Conservation (phyloP, 1,140 invertebrate genomes). For the Listronotus oregonensis region DNA sequence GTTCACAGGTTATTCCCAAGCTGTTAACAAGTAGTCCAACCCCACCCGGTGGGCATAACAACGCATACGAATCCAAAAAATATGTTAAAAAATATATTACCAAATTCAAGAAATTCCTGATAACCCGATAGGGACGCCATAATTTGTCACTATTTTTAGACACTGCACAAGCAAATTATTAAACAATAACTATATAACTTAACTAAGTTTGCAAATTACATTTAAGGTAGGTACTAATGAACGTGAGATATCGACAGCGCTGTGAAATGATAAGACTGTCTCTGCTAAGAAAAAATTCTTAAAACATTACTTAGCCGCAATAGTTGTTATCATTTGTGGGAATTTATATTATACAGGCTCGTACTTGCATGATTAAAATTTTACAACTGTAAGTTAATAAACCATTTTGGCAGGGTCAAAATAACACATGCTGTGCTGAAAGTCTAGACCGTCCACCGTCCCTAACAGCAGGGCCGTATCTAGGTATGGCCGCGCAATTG, state of each 20-base stretch:
- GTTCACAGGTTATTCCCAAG: too few species aligned
- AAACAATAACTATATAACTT: slow-evolving; percentile 1
- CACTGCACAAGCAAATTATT: slow-evolving; percentile 1
- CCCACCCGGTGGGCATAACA: too few species aligned
- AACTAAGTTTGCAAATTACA: slow-evolving; percentile 5
- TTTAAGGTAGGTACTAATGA: neutral
- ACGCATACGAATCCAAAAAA: too few species aligned
- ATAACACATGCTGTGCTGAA: too few species aligned
- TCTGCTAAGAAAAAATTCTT: slow-evolving; percentile 9
- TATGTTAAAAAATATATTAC: neutral
- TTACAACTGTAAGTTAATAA: too few species aligned
- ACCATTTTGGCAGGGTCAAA: too few species aligned
- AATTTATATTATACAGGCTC: slow-evolving; percentile 8
- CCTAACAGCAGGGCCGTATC: too few species aligned
- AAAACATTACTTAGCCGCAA: slow-evolving; percentile 16
- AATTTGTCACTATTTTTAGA: neutral
- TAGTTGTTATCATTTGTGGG: slow-evolving; percentile 20
- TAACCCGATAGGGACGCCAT: slow-evolving; percentile 13
- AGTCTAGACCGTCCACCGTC: too few species aligned
- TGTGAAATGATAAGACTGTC: slow-evolving; percentile 6
- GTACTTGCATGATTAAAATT: too few species aligned
- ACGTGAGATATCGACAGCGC: neutral
- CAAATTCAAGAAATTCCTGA: slow-evolving; percentile 27
- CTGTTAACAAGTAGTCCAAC: too few species aligned
- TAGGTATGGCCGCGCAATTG: too few species aligned